Conservation (phyloP, 2,113 vertebrate species). For the Nibea coibor region DNA sequence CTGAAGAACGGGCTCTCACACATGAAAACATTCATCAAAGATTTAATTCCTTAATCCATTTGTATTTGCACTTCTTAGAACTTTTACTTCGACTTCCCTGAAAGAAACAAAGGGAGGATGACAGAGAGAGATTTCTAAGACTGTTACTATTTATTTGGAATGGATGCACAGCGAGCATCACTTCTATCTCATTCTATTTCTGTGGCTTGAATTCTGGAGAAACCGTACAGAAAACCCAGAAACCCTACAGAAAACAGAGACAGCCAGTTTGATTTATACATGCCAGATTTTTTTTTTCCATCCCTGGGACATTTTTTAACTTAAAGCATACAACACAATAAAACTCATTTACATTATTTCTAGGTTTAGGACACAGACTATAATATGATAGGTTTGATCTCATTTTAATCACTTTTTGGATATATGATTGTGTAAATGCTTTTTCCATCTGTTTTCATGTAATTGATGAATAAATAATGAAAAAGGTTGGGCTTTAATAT, state of each 20-base stretch:
- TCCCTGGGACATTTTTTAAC: no score
- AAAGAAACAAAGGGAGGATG: background rate
- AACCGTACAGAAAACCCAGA: background rate
- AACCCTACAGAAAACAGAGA: background rate
- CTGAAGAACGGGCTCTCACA: background rate
- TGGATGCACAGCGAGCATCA: background rate
- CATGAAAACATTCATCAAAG: background rate
- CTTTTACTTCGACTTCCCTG: background rate
- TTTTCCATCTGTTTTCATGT: background rate
- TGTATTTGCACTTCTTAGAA: background rate
- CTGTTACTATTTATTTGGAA: background rate
- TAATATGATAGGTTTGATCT: background rate
- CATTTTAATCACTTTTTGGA: background rate
- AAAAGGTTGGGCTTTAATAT: background rate
- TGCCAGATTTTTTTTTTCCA: background rate
- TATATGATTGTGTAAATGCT: background rate
- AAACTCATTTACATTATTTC: background rate
- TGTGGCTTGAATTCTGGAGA: background rate
- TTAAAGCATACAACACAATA: background rate
- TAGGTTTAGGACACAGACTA: background rate
- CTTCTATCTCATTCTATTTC: background rate
- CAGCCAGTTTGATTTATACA: background rate
- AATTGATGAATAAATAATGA: background rate
- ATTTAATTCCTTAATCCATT: background rate
- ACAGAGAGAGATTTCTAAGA: background rate